These are phyloP conservation scores for Pangasius larnaudii DNA, from an alignment of 2,797 vertebrate genomes.

Conservation along the genomic window DNA sequence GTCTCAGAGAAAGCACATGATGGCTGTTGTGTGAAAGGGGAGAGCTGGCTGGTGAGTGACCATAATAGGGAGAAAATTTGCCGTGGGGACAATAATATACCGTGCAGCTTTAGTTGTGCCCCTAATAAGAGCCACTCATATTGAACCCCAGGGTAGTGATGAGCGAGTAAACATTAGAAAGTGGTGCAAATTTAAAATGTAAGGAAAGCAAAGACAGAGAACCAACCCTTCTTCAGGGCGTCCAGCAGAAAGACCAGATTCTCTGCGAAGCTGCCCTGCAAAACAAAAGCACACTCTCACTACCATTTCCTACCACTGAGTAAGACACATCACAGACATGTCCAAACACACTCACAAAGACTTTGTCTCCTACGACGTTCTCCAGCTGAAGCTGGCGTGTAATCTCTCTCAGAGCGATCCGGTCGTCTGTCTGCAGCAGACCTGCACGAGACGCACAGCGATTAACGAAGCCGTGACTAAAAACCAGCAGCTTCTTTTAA, in stretches of 20 bases:
- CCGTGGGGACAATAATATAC: not conserved
- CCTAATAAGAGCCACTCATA: not conserved
- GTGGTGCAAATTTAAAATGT: not conserved
- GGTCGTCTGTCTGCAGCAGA: conserved; percentile 90
- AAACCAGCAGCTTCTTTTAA: too few species aligned
- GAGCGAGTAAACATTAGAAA: not conserved
- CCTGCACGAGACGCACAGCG: conserved; percentile 70
- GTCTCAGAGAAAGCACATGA: not conserved
- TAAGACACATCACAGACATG: not conserved
- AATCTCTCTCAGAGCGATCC: conserved; percentile 92
- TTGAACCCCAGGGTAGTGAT: not conserved
- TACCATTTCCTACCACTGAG: not conserved
- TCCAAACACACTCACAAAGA: conserved; percentile 85
- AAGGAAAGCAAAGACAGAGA: not conserved
- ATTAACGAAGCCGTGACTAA: not conserved
- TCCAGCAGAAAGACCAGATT: conserved; percentile 93
- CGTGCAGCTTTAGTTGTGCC: not conserved
- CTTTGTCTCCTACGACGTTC: conserved; percentile 95
- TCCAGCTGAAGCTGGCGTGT: conserved; percentile 92
- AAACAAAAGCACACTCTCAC: conserved; percentile 20
- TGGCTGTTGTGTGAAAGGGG: not conserved
- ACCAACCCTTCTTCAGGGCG: conserved; percentile 88
- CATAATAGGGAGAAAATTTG: not conserved
- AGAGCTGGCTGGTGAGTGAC: not conserved
- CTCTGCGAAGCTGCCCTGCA: conserved; percentile 96